These are phyloP conservation scores for Scopus umbretta DNA, from an alignment of 2,113 vertebrate species.

Conservation along the genomic window DNA sequence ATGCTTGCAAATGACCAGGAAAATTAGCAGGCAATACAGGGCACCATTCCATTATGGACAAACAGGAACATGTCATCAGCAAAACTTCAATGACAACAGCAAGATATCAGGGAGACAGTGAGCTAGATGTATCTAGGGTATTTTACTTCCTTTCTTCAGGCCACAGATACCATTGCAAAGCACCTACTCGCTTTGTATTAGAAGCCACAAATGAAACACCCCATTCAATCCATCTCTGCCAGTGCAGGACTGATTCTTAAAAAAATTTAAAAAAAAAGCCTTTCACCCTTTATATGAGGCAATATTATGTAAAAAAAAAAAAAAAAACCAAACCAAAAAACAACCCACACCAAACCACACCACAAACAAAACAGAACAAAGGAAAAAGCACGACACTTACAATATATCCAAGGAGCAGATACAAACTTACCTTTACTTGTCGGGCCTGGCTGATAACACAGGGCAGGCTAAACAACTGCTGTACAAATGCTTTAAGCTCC, in stretches of 20 bases:
- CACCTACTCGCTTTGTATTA: background rate
- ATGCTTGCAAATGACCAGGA: background rate
- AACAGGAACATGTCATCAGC: background rate
- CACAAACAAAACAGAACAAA: background rate
- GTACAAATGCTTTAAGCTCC: conserved; percentile 96
- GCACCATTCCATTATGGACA: background rate
- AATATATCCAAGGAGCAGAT: background rate
- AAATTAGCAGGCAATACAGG: background rate
- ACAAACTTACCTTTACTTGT: conserved; percentile 85
- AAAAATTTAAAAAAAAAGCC: background rate
- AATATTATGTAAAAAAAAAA: background rate
- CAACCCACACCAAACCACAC: background rate
- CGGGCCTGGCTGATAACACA: conserved; percentile 94
- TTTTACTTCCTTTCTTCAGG: background rate
- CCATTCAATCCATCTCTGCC: background rate
- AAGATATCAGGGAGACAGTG: background rate
- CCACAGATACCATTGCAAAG: background rate
- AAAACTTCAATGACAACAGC: background rate
- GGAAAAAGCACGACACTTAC: background rate
- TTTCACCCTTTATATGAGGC: background rate
- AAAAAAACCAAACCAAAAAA: background rate
- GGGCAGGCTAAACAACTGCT: conserved; percentile 91
- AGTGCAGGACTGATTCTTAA: background rate
- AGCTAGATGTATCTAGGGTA: background rate
- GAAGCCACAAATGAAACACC: background rate